Evolutionary conservation across 2,797 vertebrate genomes (phyloP).

Genomic region (Bryconaethiops microstoma): DNA sequence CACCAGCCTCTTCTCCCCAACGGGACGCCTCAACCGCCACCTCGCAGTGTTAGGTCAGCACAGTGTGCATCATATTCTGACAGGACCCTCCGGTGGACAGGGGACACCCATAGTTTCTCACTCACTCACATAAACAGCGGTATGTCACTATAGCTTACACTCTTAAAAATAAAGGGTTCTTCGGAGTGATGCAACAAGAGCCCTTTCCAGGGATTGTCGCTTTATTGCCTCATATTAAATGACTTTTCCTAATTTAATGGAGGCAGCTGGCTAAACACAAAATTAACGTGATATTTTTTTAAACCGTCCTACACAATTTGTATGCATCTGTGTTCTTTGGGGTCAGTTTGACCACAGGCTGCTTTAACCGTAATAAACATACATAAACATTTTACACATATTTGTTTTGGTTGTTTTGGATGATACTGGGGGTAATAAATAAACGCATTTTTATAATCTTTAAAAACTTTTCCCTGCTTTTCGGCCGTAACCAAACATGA

Average conservation of each 20-base stretch:
- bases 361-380: too few relatives aligned
- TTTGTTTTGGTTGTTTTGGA: too few relatives aligned
- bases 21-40: slow-evolving; percentile 13
- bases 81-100: slow-evolving; percentile 30
- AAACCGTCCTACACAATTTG: too few relatives aligned
- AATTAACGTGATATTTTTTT: too few relatives aligned
- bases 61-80: slow-evolving; percentile 52
- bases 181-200: background rate
- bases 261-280: too few relatives aligned
- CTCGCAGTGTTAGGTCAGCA: slow-evolving; percentile 54
- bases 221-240: background rate
- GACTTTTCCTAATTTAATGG: background rate
- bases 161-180: background rate
- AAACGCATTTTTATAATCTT: too few relatives aligned
- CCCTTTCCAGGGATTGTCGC: background rate
- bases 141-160: slow-evolving; percentile 20
- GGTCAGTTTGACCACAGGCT: too few relatives aligned
- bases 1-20: slow-evolving; percentile 19
- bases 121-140: slow-evolving; percentile 45
- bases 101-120: slow-evolving; percentile 29
- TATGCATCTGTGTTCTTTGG: too few relatives aligned
- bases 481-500: too few relatives aligned
- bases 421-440: too few relatives aligned
- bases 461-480: too few relatives aligned
- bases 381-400: too few relatives aligned